These are phyloP conservation scores for Caenorhabditis sp. DNA, from an alignment of 2,888 invertebrate species.

Conservation along the genomic window DNA sequence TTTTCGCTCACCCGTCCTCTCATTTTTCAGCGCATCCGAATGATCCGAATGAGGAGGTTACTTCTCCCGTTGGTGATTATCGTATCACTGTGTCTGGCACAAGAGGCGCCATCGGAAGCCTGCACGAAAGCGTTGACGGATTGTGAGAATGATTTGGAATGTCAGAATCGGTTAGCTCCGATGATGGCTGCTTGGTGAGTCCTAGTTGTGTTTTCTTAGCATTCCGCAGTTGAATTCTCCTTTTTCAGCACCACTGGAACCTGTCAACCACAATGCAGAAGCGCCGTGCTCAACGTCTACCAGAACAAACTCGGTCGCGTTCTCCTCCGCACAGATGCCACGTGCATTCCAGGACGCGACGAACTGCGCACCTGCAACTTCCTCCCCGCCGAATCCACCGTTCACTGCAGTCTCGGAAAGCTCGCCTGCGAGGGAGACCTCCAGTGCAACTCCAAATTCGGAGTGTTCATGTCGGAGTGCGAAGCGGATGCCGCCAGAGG, in stretches of 20 bases:
- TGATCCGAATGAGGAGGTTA: conserved; percentile 16
- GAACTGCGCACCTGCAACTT: conserved; percentile 77
- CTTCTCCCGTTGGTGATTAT: conserved; percentile 9
- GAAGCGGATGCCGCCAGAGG: conserved; percentile 72
- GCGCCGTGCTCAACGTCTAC: conserved; percentile 77
- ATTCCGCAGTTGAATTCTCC: not conserved
- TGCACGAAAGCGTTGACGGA: conserved; percentile 73
- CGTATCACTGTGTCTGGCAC: conserved; percentile 31
- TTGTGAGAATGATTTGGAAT: conserved; percentile 77
- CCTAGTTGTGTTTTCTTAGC: not conserved
- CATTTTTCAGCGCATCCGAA: conserved; percentile 5
- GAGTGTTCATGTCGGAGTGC: conserved; percentile 78
- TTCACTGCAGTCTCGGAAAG: conserved; percentile 78
- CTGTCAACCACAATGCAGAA: conserved; percentile 78
- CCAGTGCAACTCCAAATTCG: conserved; percentile 78
- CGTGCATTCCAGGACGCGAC: conserved; percentile 76
- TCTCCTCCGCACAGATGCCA: conserved; percentile 66
- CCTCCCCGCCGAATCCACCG: conserved; percentile 71
- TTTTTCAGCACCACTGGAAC: conserved; percentile 76
- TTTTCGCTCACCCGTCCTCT: not conserved
- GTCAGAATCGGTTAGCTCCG: conserved; percentile 77
- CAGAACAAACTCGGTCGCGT: conserved; percentile 77
- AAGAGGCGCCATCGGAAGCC: conserved; percentile 59
- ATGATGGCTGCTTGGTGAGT: conserved; percentile 76
- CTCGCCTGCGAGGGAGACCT: conserved; percentile 77